Evolutionary conservation across 2,113 vertebrate species (phyloP).

Genomic region (Engraulis encrasicolus): DNA sequence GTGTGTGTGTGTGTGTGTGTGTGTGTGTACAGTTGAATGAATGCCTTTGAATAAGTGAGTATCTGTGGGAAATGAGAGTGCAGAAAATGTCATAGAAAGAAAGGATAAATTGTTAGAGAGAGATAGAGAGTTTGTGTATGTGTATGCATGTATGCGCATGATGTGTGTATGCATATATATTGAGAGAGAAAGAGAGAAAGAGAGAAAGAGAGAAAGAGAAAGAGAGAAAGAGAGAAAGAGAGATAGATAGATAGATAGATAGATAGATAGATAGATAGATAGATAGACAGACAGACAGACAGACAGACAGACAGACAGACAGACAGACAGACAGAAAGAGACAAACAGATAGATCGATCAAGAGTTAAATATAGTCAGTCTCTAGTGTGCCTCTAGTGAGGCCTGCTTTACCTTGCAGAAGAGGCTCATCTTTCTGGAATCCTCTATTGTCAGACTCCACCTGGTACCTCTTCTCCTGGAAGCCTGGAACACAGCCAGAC

Average conservation of each 20-base stretch:
- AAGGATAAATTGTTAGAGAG: background rate
- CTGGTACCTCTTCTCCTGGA: constrained; percentile 89
- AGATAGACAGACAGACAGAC: no score
- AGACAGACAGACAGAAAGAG: no score
- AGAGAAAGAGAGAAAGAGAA: background rate
- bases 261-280: no score
- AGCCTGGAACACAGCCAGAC: constrained; percentile 87
- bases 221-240: background rate
- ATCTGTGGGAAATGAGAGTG: background rate
- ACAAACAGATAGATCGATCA: no score
- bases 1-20: background rate
- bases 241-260: no score
- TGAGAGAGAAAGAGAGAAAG: constrained; percentile 20
- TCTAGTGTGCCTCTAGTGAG: background rate
- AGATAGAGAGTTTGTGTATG: constrained; percentile 14
- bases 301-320: no score
- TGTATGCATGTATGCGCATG: background rate
- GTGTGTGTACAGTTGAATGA: background rate
- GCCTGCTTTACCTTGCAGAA: constrained; percentile 86
- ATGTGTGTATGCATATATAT: background rate
- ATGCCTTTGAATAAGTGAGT: background rate
- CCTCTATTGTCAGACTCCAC: constrained; percentile 79
- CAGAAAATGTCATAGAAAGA: no score
- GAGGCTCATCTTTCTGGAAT: constrained; percentile 80
- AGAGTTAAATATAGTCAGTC: no score